Conservation (phyloP, 2,113 vertebrate species). For the Rostratula benghalensis region DNA sequence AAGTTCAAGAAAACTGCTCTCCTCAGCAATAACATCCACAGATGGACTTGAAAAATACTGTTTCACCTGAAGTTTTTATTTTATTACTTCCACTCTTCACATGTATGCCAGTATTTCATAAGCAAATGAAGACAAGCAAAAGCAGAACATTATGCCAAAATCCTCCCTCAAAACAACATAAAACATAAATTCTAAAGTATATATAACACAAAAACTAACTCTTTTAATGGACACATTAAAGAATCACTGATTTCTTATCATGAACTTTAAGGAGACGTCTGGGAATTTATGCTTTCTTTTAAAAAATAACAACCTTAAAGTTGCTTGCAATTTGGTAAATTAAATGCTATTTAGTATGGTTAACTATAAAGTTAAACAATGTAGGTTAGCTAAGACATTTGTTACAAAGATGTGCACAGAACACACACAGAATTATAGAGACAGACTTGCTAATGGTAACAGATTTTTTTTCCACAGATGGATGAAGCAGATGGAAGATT, state of each 20-base stretch:
- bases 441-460: neutral
- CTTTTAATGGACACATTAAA: neutral
- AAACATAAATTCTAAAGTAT: neutral
- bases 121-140: neutral
- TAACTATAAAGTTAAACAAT: neutral
- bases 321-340: neutral
- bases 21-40: neutral
- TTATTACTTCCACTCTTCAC: neutral
- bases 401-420: neutral
- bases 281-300: neutral
- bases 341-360: neutral
- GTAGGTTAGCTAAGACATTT: neutral
- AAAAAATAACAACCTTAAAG: neutral
- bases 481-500: neutral
- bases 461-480: neutral
- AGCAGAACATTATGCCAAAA: neutral
- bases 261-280: neutral
- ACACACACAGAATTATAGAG: neutral
- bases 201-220: neutral
- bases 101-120: neutral
- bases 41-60: neutral
- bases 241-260: neutral
- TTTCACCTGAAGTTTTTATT: neutral
- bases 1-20: neutral
- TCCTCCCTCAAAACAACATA: neutral